Base-by-base conservation (phyloP, 2,113 vertebrate species). In the Poeciliopsis retropinna region DNA sequence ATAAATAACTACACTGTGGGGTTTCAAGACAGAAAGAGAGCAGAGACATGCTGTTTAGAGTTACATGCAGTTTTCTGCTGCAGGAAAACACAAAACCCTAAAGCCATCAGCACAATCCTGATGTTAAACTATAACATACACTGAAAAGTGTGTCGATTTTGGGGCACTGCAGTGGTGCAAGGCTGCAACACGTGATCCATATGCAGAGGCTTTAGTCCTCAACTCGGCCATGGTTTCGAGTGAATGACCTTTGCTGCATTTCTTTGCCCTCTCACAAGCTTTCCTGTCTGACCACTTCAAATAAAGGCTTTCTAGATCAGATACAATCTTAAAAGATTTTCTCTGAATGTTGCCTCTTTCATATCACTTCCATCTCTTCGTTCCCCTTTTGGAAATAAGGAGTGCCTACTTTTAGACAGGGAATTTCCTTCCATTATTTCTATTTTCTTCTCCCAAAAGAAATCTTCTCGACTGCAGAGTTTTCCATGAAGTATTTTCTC, bases 1-100 rank as follows among this genome's bases (percentile, higher is more conserved):
- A 94, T 94, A 94, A 94, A 94, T 94, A 94, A 94, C 89, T 82
- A 75, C 27, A 78, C 76, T 78, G 86, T 92, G 82, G 81, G 82
- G 89, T 88, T 91, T 90, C 75, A 87, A 91, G 88, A 91, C 89
- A 93, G 92, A 94, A 88, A 93, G 73, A 93, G 82, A 64, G 77
- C 82, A 32, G 81, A 88, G 70, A 88, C 76, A 88, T 84, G 83
- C 85, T 87, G 75, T 85, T 90, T 92, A 89, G 57, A 81, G 79
- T 82, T 78, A 78, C 39, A 69, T 71, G 78, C 81, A 87, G 85
- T 73, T 80, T 73, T 69, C 64, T 76, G 71, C 80, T 83, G 72
- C 66, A 74, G 66, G 57, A 87, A 80, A 79, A 78, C 61, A 82
- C 68, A 67, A 22, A 78, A 78, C 29, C 54, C 70, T 64, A 64